Base-by-base conservation (phyloP, 2,797 vertebrate species). In the Bradypodion pumilum region DNA sequence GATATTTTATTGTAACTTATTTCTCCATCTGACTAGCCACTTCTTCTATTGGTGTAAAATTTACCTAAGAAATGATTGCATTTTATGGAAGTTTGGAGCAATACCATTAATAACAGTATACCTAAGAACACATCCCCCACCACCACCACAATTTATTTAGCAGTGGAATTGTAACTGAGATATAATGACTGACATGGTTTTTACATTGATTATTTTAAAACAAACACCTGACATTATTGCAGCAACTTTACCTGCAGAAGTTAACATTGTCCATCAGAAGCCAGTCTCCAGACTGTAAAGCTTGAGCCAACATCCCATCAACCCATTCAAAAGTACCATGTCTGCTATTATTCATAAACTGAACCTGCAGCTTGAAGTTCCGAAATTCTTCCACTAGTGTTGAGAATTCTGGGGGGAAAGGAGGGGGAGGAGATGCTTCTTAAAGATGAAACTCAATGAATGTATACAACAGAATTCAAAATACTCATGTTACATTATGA, bases 251-350 rank as follows among this genome's bases (percentile, higher is more conserved):
- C 99, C 97, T 98, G 97, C 99, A 99, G 93, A 99, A 99, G 95
- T 99, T 99, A 89, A 98, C 98, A 0, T 99, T 99, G 95, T 99
- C 99, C 98, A 99, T 98, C 79, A 99, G 95, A 83, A 99, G 96
- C 99, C 98, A 99, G 88, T 99, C 98, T 23, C 99, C 99, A 32
- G 97, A 96, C 66, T 97, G 97, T 84, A 99, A 94, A 40, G 98
- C 97, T 92, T 97, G 97, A 81, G 99, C 97, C 93, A 99, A 72
- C 95, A 98, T 98, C 42, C 99, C 98, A 65, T 99, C 98, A 83
- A 98, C 94, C 99, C 98, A 99, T 92, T 99, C 98, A 1, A 99
- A 99, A 1, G 98, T 97, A 27, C 99, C 99, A 37, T 96, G 97
- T 49, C 91, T 98, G 88, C 91, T 95, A 76, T 95, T 95, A 1